Base-by-base conservation (phyloP, 92 coral and sea anemone genomes). In the Porites divaricata region DNA sequence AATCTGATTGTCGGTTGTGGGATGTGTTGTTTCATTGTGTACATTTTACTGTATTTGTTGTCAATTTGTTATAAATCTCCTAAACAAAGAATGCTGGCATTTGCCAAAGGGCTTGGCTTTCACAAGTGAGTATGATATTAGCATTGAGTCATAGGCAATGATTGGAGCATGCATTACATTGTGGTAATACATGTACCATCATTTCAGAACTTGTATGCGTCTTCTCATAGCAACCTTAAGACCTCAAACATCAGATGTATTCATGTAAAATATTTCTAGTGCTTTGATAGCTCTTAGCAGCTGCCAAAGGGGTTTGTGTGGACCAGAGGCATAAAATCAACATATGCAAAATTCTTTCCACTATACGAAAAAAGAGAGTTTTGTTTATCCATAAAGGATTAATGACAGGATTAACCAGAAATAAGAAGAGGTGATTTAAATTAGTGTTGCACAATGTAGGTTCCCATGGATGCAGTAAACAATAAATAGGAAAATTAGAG, bases 91-190 rank as follows among this genome's bases (percentile, higher is more conserved):
- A 48, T 48, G 82, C 82, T 63, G 59, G 62, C 26, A 78, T 66
- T 66, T 78, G 73, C 74, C 54, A 78, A 28, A 48, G 63, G 15
- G 49, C 72, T 50, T 78, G 83, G 73, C 25, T 62, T 20, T 21
- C 17, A 50, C 83, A 65, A 78, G 83, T 78, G 73, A 78, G 83
- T 78, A 64, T 65, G 35, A 6, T 22, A 19, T 7, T 21, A 12
- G 23, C 11, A 1, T 51, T 64, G 72, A 50, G 24, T 78, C 16
- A 22, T 20, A 57, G 65, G 17, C 20, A 3, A n/a, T 64, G 82
- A 64, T 16, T 22, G 63, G 74, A 49, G 22, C 72, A 50, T 23
- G 16, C 19, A 22, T 51, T 48, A 49, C 20, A 57, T 76, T 35
- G 23, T 20, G 28, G 35, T 75, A 58, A 57, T 57, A 14, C 15